Evolutionary conservation across 1,140 invertebrate species (phyloP).

Genomic region (Drosophila lacertosa): DNA sequence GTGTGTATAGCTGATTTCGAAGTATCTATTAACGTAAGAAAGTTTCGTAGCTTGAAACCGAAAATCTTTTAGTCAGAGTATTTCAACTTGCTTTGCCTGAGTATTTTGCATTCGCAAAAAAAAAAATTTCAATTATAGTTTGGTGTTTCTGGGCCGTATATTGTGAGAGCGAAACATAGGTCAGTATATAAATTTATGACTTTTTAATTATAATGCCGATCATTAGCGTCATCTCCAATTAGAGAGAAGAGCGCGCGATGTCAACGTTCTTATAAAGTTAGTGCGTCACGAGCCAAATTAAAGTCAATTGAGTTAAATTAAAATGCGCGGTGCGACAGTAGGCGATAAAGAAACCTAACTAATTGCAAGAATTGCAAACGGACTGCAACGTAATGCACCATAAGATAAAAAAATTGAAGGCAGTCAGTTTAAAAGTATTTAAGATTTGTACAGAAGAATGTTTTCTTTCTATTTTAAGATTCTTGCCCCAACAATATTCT

Average conservation of each 20-base stretch:
- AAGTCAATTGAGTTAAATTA: slow-evolving; percentile 76
- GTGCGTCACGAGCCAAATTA: slow-evolving; percentile 68
- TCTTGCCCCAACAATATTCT: too few species aligned
- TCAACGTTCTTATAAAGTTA: slow-evolving; percentile 13
- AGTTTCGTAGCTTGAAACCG: neutral
- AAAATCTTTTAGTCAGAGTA: neutral
- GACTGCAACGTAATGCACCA: too few species aligned
- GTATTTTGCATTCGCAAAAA: slow-evolving; percentile 3
- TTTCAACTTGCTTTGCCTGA: slow-evolving; percentile 4
- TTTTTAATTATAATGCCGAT: slow-evolving; percentile 69
- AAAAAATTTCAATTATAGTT: slow-evolving; percentile 23
- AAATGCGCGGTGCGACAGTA: slow-evolving; percentile 34
- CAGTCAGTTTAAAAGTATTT: too few species aligned
- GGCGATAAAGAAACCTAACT: slow-evolving; percentile 2
- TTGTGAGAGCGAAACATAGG: slow-evolving; percentile 7
- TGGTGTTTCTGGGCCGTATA: slow-evolving; percentile 11
- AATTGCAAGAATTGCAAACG: slow-evolving; percentile 6
- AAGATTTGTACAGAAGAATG: too few species aligned
- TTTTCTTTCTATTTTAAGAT: too few species aligned
- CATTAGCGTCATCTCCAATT: slow-evolving; percentile 54
- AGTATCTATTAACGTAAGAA: too few species aligned
- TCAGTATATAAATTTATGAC: slow-evolving; percentile 66
- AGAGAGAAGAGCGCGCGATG: neutral
- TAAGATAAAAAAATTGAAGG: too few species aligned
- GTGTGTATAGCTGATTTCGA: too few species aligned